Base-by-base conservation (phyloP, 2,113 vertebrate species). In the Pyrgilauda ruficollis region DNA sequence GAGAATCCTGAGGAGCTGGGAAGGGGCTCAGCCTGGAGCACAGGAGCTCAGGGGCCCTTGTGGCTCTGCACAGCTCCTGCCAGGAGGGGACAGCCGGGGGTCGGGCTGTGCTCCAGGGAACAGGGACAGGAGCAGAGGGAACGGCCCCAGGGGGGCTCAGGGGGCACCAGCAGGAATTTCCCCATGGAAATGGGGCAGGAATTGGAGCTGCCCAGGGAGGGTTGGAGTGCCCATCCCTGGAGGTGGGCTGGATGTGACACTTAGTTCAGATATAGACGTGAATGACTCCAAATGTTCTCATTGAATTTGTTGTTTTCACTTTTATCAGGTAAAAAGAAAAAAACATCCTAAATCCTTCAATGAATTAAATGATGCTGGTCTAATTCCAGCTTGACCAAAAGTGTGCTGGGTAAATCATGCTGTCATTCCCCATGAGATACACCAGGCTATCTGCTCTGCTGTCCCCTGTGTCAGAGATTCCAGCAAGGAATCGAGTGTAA, bases 111-210 rank as follows among this genome's bases (percentile, higher is more conserved):
- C 33, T 73, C 18, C 43, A 41, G 61, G 39, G 44, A 37, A 67
- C 72, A 67, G 72, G 62, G 72, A 67, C 72, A 68, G 70, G 70
- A 84, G 14, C 2, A 55, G 72, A 86, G 72, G 52, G 44, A 76
- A 52, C 7, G 6, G 62, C 62, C 70, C 3, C 47, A 37, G 26
- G 58, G 44, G 0, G 43, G 46, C 1, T 15, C 46, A 55, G 47
- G 14, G 6, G 63, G 41, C 7, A 8, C 1, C 28, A 55, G 47
- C 13, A 55, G 47, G 64, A 55, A 69, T 78, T 78, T 87, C 28
- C 10, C 1, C 56, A 15, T 55, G 74, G 74, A 39, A 78, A 33
- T 12, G 26, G 17, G 0, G 26, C 9, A 58, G 26, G 9, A 0
- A 0, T 7, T 52, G 46, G 52, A 2, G 23, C 5, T 78, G 55